Base-by-base conservation (phyloP, 2,797 vertebrate genomes). In the Sciurus carolinensis region DNA sequence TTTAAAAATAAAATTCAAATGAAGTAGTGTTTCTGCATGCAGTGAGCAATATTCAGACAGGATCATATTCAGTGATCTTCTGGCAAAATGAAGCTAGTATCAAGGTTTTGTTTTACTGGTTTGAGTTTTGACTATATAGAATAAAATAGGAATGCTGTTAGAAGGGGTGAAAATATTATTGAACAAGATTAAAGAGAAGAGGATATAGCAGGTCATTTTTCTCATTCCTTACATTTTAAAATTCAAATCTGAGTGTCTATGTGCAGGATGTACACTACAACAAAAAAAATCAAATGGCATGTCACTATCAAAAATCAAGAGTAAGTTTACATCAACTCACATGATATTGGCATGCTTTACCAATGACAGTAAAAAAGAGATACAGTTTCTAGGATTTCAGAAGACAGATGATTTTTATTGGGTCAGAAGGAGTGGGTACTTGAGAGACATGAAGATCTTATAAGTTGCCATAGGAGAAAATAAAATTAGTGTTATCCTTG, bases 131-230 rank as follows among this genome's bases (percentile, higher is more conserved):
- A 97, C 88, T 93, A 75, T 81, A 83, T 24, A 76, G 44, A 96
- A 95, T 87, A 93, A 97, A 97, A 87, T 39, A 87, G 39, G 47
- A 96, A 28, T 71, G 39, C 67, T 96, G 30, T 66, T 89, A 92
- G 52, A 69, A 77, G 86, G 71, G 64, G n/a, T 67, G 52, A 90
- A 88, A 93, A 95, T 97, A 17, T 96, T 94, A 93, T 80, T 96
- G 91, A 96, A 88, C 33, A 85, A 97, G 91, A 97, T 97, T 93
- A 97, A 97, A 97, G 93, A 87, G 81, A 57, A 85, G n/a, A 91
- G 50, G 82, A 90, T 90, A 81, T 97, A 94, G 42, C 52, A 76
- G 14, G 71, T 90, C 83, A 18, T 71, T 87, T 93, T 73, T 91
- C 91, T 97, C 94, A 95, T 96, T 97, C 96, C 87, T 22, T 87